Evolutionary conservation across 2,113 vertebrate genomes (phyloP), one percentile per base, ranked within the genome.

Genomic region (Reinhardtius hippoglossoides): DNA sequence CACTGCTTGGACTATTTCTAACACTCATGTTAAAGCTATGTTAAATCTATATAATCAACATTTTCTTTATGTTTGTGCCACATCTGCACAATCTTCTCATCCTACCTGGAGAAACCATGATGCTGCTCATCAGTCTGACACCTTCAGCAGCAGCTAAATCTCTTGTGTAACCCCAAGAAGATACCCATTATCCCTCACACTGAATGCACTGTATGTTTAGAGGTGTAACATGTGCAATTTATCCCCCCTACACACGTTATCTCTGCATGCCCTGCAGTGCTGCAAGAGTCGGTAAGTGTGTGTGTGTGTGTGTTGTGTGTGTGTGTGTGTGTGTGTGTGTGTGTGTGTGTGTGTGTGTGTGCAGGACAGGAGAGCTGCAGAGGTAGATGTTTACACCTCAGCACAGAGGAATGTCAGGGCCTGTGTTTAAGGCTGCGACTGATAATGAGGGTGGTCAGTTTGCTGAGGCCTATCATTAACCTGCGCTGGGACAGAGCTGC

Each of bases 401-500:
- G 87, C 15, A 61, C 68, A 31, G 83, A 88, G 89, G 92, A 92
- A 93, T 94, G 91, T 88, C 84, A 80, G 80, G 74, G 78, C 69
- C 92, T 93, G 89, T 93, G 73, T 88, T 94, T 93, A 93, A 87
- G 70, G 69, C 87, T 71, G 68, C 71, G 62, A 70, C 89, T 92
- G 90, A 92, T 93, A 92, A 94, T 92, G 88, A 93, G 83, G 75
- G 86, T 87, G 92, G 91, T 90, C 89, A 92, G 86, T 91, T 78
- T 89, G 74, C 85, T 10, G 70, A 89, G 88, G 85, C 84, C 91
- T 92, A 92, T 94, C 89, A 94, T 95, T 94, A 95, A 88, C 80
- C 81, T 91, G 88, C 42, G 35, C 71, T 69, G 58, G 35, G 42
- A 72, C 70, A 71, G 74, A 69, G 76, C 70, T 62, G 61, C 64